Base-by-base conservation (phyloP, 2,888 invertebrate species). In the Lithophane leautieri region DNA sequence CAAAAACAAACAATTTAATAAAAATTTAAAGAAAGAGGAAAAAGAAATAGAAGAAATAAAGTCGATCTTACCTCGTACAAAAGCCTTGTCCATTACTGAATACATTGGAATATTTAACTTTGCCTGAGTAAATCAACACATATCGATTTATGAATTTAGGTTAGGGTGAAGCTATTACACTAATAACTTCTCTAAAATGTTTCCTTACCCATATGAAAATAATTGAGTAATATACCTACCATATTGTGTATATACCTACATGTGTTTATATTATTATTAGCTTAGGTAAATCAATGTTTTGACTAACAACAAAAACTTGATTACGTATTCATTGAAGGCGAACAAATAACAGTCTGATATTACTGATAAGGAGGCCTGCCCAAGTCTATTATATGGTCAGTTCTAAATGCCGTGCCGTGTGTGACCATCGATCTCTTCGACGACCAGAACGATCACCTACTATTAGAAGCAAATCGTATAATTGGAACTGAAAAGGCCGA, bases 61-160 rank as follows among this genome's bases (percentile, higher is more conserved):
- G 58, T 40, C 12, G n/a, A n/a, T 28, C 47, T 66, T 50, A 62
- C 34, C 2, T 62, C 11, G 19, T 19, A 76, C 11, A 58, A 22
- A 47, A 34, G 40, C 14, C 44, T 19, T 47, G 70, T 58, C 52
- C 22, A 56, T 40, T 22, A 56, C 14, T 52, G n/a, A 67, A 82
- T 28, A 62, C 52, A 61, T 2, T 25, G 54, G 28, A 66, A 68
- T 70, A 70, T 47, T 65, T 42, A 77, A 54, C 52, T 58, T 79
- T 14, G 34, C 63, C 14, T 47, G 40, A 4, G 28, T 58, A 19
- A 44, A 76, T 44, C 50, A 11, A 56, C 65, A 60, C 28, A 42
- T 68, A 82, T 78, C 67, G 67, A 82, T 78, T 62, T 63, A 52
- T 70, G 22, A 69, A 69, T 73, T 62, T 73, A 28, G 65, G 69